phyloP scores from a whole-genome alignment of 2,113 vertebrate species.

The Pogona vitticeps region DNA sequence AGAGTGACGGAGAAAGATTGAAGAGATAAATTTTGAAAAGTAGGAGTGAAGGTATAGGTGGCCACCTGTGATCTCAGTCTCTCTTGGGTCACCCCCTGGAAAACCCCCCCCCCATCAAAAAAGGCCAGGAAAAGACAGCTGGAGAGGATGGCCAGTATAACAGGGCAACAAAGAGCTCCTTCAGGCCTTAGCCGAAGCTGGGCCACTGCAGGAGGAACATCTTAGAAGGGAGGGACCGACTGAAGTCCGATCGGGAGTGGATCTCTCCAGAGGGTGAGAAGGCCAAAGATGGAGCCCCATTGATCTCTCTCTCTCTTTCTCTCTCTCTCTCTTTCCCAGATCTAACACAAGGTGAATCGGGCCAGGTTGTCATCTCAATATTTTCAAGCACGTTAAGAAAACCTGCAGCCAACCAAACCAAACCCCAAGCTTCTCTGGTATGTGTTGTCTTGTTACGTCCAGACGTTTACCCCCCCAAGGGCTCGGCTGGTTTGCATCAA shows the following conservation, averaged over 20 bases:
- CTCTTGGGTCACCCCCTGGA: too few relatives aligned
- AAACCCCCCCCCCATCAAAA: too few relatives aligned
- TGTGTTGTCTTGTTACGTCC: too few relatives aligned
- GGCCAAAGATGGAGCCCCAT: neutral
- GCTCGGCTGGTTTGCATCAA: too few relatives aligned
- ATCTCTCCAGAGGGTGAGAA: neutral
- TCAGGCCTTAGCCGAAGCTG: neutral
- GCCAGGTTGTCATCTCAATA: too few relatives aligned
- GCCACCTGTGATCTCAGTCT: neutral
- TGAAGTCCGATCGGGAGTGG: neutral
- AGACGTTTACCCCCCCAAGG: too few relatives aligned
- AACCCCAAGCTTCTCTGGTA: too few relatives aligned
- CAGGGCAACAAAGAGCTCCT: too few relatives aligned
- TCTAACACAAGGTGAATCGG: neutral
- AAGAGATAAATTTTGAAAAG: too few relatives aligned
- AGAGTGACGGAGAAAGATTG: too few relatives aligned
- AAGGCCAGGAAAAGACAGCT: neutral
- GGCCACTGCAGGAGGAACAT: neutral
- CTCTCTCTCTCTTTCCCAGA: neutral
- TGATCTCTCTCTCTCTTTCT: neutral
- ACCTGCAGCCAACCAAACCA: too few relatives aligned
- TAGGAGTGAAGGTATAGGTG: neutral
- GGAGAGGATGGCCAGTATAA: neutral
- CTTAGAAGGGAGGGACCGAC: rapidly evolving
- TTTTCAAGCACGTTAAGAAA: too few relatives aligned